Base-by-base conservation (phyloP, 1,140 invertebrate genomes). In the Platyura marginata region DNA sequence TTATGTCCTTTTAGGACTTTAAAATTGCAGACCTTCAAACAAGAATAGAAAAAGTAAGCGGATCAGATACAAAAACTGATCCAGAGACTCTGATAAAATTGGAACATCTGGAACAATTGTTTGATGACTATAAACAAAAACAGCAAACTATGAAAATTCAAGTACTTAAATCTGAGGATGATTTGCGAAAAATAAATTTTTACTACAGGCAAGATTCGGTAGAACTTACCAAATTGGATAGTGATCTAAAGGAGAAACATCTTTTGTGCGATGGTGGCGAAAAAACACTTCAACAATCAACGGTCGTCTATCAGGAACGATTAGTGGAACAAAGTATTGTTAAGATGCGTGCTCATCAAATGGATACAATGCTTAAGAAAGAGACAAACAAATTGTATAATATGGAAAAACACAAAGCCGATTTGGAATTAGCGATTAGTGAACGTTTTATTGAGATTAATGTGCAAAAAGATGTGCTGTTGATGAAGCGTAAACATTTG, bases 251-350 rank as follows among this genome's bases (percentile, higher is more conserved):
- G 47, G 61, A 69, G 61, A 42, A 45, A 34, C 41, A 59, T 46
- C 48, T 58, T 50, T 53, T 52, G 51, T 49, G 52, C 66, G 45
- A 76, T 44, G 70, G 69, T 25, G 70, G 67, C 2, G 59, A 70
- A 25, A 77, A 74, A 48, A 61, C 67, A 42, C 21, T 75, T 1
- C 66, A 63, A 46, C 40, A 47, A 18, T 55, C 54, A 13, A 68
- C 66, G 32, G 52, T 51, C 6, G 51, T 50, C 2, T 68, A 65
- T 13, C 72, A 77, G 25, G 67, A 71, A 43, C 63, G 62, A 37
- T 70, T 72, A 47, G 72, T 78, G 2, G 68, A 75, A 36, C 63
- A 75, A 33, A 77, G 71, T 52, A 56, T 77, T 37, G 47, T 77
- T 11, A 62, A 67, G 46, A 61, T 79, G 29, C 62, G 61, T 42